These are phyloP conservation scores for Neofelis nebulosa DNA, from an alignment of 2,113 vertebrate genomes.

Conservation along the genomic window DNA sequence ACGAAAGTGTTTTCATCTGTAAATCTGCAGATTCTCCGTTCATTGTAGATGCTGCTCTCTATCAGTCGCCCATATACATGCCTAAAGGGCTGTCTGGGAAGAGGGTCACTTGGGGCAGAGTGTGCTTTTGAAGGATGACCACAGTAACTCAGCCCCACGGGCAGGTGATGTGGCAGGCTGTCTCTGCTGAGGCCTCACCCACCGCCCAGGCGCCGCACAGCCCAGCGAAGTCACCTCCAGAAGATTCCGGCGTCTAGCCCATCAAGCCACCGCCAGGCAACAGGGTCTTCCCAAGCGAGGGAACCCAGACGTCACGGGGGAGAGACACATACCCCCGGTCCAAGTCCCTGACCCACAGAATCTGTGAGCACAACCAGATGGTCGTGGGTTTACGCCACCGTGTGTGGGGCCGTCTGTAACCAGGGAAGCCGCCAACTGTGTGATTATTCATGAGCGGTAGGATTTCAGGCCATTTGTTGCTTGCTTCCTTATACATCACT, in stretches of 20 bases:
- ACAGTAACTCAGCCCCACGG: fast-evolving
- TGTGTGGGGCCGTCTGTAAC: background rate
- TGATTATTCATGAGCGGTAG: fast-evolving
- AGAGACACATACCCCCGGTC: fast-evolving
- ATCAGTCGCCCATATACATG: fast-evolving
- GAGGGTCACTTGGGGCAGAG: fast-evolving
- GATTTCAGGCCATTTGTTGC: too few relatives aligned
- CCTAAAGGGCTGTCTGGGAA: background rate
- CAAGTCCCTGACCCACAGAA: background rate
- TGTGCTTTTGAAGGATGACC: fast-evolving
- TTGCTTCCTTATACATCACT: fast-evolving
- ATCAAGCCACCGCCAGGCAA: background rate
- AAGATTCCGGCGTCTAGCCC: background rate
- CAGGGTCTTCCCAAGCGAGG: fast-evolving
- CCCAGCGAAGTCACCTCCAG: fast-evolving
- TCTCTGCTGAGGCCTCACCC: too few relatives aligned
- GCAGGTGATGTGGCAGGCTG: fast-evolving
- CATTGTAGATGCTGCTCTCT: fast-evolving
- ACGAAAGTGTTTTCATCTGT: fast-evolving
- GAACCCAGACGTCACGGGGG: fast-evolving
- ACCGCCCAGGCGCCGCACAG: background rate
- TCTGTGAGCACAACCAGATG: fast-evolving
- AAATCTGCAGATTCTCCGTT: fast-evolving
- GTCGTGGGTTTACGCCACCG: fast-evolving
- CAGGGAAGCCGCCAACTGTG: fast-evolving